Conservation (phyloP, 2,113 vertebrate genomes). For the Litocranius walleri region DNA sequence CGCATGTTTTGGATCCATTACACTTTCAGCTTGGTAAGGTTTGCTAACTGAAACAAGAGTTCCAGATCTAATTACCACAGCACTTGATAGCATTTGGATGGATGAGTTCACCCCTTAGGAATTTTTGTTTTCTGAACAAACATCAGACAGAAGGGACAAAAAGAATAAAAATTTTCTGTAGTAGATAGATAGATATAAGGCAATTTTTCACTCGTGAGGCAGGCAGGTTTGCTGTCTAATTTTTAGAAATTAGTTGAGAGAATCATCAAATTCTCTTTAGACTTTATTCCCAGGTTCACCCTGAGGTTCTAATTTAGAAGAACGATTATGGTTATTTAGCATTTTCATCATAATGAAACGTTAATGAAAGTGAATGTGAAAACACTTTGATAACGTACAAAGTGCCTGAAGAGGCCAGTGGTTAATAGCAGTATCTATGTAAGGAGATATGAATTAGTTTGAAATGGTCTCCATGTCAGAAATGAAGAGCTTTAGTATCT, state of each 20-base stretch:
- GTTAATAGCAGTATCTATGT: not conserved
- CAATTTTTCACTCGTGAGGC: not conserved
- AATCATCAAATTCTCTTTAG: conserved; percentile 38
- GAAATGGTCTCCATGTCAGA: not conserved
- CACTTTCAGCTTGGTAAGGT: not conserved
- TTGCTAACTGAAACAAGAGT: not conserved
- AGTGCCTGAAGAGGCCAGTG: not conserved
- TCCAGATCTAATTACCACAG: not conserved
- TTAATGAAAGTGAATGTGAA: conserved; percentile 34
- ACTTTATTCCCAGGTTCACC: conserved; percentile 34
- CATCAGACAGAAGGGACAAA: not conserved
- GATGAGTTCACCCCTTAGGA: not conserved
- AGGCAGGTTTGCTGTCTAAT: conserved; percentile 7
- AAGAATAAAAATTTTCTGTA: not conserved
- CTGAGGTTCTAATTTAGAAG: conserved; percentile 47
- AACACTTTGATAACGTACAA: not conserved
- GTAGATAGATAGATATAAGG: not conserved
- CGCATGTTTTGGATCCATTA: not conserved
- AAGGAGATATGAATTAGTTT: not conserved
- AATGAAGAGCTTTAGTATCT: not conserved
- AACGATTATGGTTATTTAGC: conserved; percentile 7
- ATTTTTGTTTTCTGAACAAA: conserved; percentile 26
- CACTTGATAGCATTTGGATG: not conserved
- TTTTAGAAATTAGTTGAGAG: conserved; percentile 40
- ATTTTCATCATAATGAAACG: conserved; percentile 36